Evolutionary conservation across 2,888 invertebrate species (phyloP), one percentile per base, ranked within the genome.

Genomic region (Biston betularia): DNA sequence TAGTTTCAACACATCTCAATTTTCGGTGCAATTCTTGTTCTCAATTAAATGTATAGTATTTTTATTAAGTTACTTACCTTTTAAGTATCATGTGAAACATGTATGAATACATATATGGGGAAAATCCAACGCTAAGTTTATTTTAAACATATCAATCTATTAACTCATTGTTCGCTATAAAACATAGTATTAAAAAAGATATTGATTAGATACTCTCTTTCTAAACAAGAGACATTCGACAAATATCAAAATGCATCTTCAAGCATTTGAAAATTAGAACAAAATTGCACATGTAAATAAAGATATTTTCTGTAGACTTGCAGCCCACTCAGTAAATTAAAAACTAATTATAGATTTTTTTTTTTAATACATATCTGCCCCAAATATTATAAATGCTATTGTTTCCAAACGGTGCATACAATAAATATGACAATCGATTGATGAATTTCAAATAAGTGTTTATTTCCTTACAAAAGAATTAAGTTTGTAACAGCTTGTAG

Each of bases 381-480:
- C 86, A 82, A 87, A 86, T 87, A 88, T 78, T 89, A 24, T 24
- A 90, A 90, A 90, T 89, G 90, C 90, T 84, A 62, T 62, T 57
- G 57, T 62, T 62, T 45, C 42, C 52, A 62, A 62, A 38, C 49
- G 52, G 55, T 67, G 69, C 70, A 72, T 67, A 69, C 70, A 72
- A 74, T 72, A 76, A 72, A 69, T 57, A 68, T 66, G 69, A 68
- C 65, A 62, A 58, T 57, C 15, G 35, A 55, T 65, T 54, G 58
- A 50, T 49, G 48, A 66, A 62, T 62, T 61, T 38, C 12, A 62
- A 49, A 55, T 55, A 56, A 54, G 33, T 24, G 40, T 58, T 62
- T 49, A 24, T 46, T 68, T 65, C 66, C 70, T 70, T 63, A 14
- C 62, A 76, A 78, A 80, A 78, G 75, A 71, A 77, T 75, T 81